Base-by-base conservation (phyloP, 2,113 vertebrate genomes). In the Atherinomorus stipes region DNA sequence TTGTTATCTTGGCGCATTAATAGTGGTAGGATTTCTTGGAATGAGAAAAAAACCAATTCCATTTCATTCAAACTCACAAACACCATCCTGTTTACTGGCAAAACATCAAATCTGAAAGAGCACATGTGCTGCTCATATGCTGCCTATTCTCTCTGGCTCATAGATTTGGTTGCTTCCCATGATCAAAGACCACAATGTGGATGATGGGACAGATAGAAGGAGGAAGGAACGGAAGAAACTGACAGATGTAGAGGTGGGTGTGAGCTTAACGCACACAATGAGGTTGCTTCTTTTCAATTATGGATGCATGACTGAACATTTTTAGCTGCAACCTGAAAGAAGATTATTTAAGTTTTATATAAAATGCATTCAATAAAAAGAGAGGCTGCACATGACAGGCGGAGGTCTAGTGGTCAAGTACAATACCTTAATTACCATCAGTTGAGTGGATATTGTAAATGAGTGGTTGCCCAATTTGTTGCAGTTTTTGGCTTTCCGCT, bases 101-200 rank as follows among this genome's bases (percentile, higher is more conserved):
- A 68, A 53, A 28, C 67, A 61, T 38, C 40, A 54, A 79, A 75
- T 75, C 76, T 61, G 60, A 78, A 78, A 54, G 65, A 82, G 26
- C 76, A 70, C 5, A 9, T 72, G 76, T 64, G 69, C 71, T 58
- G 50, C 53, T 25, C 23, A 3, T 65, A 62, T 68, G 74, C 58
- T 25, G 37, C n/a, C 16, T 12, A 11, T 40, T 7, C 42, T 4
- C 28, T 6, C 3, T 28, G 38, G 84, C 87, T 72, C 74, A 9
- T 25, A 44, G 56, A 63, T 76, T 53, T 69, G 63, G 65, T 75
- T 64, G 75, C 71, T 64, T 67, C 45, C 40, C 40, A 19, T 71
- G 71, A 89, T 85, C 77, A 87, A 85, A 85, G 82, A 57, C n/a
- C 31, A 64, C 70, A 44, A 22, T 63, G 31, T 52, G 77, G 61